A percentile compares a stretch with the other conserved stretches of the same genome.
Evolutionary conservation across 2,113 vertebrate species (phyloP).

Genomic region (Cnemophilus loriae): DNA sequence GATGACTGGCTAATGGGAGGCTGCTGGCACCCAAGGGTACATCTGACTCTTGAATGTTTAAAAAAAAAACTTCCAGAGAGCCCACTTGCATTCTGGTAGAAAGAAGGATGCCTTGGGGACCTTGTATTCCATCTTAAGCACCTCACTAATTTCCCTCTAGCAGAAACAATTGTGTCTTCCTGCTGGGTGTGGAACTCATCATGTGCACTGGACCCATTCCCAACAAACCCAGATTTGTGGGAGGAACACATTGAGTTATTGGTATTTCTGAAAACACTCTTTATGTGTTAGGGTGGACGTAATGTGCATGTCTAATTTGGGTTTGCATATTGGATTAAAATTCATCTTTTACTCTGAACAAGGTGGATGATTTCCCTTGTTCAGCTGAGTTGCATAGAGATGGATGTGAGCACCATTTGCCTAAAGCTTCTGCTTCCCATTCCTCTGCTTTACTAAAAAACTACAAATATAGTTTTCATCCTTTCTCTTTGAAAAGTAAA

Average conservation of each 20-base stretch:
- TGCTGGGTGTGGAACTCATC: not conserved
- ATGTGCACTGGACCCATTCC: rapidly evolving
- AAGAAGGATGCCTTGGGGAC: not conserved
- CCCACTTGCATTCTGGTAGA: not conserved
- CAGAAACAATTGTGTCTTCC: not conserved
- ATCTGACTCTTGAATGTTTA: not conserved
- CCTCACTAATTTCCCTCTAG: not conserved
- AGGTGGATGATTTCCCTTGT: not conserved
- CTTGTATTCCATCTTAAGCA: not conserved
- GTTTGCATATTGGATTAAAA: not conserved
- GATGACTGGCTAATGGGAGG: not conserved
- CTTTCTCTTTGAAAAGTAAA: not conserved
- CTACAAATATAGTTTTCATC: not conserved
- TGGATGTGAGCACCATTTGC: not conserved
- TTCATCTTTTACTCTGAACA: not conserved
- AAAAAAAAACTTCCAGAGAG: not conserved
- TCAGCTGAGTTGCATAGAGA: not conserved
- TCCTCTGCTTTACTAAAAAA: not conserved
- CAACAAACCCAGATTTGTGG: not conserved
- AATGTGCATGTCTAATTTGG: not conserved
- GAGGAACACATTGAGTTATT: not conserved
- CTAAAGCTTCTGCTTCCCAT: not conserved
- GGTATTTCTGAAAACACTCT: not conserved
- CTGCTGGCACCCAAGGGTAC: not conserved
- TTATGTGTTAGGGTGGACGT: not conserved